phyloP scores from a whole-genome alignment of 1,140 invertebrate species.

The Ips nitidus region DNA sequence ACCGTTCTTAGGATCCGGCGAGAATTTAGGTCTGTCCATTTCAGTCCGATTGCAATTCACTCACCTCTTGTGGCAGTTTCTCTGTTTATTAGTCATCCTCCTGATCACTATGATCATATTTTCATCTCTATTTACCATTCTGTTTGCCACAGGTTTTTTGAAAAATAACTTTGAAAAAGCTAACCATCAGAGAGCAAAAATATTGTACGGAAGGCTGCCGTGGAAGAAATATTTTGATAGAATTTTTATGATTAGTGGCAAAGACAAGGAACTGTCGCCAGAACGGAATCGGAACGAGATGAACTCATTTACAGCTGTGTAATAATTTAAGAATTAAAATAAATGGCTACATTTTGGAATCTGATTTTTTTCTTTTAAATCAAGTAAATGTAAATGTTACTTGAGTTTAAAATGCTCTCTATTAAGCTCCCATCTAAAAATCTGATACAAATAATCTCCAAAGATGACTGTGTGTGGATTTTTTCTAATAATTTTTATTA shows the following conservation, averaged over 20 bases:
- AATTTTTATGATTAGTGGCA: slow-evolving; percentile 26
- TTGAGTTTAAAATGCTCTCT: no score
- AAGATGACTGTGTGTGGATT: not conserved
- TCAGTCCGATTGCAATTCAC: slow-evolving; percentile 1
- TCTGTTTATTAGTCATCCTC: slow-evolving; percentile 28
- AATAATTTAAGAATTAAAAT: slow-evolving; percentile 13
- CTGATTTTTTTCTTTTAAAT: not conserved
- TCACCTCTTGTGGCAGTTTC: slow-evolving; percentile 37
- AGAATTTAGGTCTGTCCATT: slow-evolving; percentile 24
- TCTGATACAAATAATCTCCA: not conserved
- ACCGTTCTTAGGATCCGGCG: slow-evolving; percentile 18
- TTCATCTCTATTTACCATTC: slow-evolving; percentile 27
- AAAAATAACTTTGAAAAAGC: slow-evolving; percentile 28
- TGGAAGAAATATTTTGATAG: slow-evolving; percentile 31
- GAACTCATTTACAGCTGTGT: slow-evolving; percentile 15
- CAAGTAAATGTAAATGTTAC: not conserved
- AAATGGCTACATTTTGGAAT: not conserved
- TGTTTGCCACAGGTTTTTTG: slow-evolving; percentile 17
- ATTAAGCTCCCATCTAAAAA: no score
- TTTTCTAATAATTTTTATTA: not conserved
- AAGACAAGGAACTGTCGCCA: slow-evolving; percentile 22
- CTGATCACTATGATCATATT: slow-evolving; percentile 19
- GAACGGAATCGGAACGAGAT: slow-evolving; percentile 23
- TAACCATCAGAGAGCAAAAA: slow-evolving; percentile 35
- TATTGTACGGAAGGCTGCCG: slow-evolving; percentile 28